A percentile compares a stretch with the other conserved stretches of the same genome.
Evolutionary conservation across 2,113 vertebrate genomes (phyloP).

Genomic region (Poicephalus gulielmi): DNA sequence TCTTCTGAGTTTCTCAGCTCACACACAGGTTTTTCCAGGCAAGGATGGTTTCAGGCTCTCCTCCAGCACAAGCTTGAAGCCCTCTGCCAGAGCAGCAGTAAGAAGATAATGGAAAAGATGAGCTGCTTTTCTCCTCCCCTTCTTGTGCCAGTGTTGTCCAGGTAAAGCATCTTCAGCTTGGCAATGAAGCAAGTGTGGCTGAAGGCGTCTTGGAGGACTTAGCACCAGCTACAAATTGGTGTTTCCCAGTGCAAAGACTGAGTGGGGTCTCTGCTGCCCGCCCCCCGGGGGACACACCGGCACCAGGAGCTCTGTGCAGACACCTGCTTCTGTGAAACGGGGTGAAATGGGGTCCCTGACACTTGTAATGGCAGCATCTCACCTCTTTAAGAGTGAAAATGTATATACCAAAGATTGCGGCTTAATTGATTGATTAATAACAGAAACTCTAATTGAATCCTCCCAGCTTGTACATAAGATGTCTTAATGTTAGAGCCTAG

Average conservation of each 20-base stretch:
- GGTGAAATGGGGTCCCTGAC: neutral
- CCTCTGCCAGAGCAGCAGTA: neutral
- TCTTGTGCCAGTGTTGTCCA: neutral
- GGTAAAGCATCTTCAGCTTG: neutral
- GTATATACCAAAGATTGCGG: slow-evolving; percentile 63
- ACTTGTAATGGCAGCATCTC: neutral
- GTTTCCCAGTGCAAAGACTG: neutral
- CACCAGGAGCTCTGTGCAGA: neutral
- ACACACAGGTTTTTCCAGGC: neutral
- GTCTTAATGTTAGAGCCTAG: slow-evolving; percentile 79
- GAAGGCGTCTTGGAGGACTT: neutral
- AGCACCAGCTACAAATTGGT: neutral
- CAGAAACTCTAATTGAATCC: slow-evolving; percentile 76
- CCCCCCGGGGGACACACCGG: rapidly evolving
- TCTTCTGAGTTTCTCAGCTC: neutral
- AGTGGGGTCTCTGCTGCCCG: neutral
- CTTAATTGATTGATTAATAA: slow-evolving; percentile 83
- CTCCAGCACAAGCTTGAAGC: neutral
- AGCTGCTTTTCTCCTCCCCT: neutral
- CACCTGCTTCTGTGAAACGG: neutral
- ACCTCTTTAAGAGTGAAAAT: slow-evolving; percentile 74
- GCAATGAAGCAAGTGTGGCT: neutral
- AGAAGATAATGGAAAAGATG: neutral
- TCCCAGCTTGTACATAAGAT: slow-evolving; percentile 73
- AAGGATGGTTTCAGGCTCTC: neutral